Percentiles rank a stretch among this genome's conserved stretches.
Conservation (phyloP, 2,888 invertebrate genomes). For the Eilema griseolum region DNA sequence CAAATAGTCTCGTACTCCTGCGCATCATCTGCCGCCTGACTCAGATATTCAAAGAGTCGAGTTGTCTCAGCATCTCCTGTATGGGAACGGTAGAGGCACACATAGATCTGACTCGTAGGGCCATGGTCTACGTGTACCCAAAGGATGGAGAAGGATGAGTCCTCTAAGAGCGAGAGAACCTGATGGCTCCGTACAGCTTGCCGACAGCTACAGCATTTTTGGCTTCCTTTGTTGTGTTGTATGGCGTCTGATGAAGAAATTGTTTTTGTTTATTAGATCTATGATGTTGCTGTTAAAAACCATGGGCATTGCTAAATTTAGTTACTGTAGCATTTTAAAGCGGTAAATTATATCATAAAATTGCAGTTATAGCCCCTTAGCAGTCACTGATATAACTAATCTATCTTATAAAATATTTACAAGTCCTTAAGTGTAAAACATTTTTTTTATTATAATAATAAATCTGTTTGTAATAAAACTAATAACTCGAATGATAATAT, state of each 20-base stretch:
- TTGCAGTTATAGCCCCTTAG: too few species aligned
- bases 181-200: constrained; percentile 84
- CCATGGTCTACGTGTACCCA: too few species aligned
- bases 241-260: constrained; percentile 58
- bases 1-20: too few species aligned
- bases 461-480: constrained; percentile 46
- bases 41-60: too few species aligned
- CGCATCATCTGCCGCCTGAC: too few species aligned
- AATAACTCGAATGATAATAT: constrained; percentile 50
- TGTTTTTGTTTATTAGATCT: background rate
- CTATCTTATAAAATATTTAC: constrained; percentile 66
- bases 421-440: constrained; percentile 51
- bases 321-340: too few species aligned
- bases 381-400: constrained; percentile 65
- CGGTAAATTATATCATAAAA: too few species aligned
- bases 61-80: too few species aligned
- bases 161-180: constrained; percentile 88
- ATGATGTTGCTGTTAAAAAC: background rate
- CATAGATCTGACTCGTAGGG: too few species aligned
- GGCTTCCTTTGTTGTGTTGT: constrained; percentile 69
- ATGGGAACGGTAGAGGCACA: too few species aligned
- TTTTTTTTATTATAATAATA: constrained; percentile 38
- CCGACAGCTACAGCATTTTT: constrained; percentile 65
- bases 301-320: too few species aligned
- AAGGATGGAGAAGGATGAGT: too few species aligned